Base-by-base conservation (phyloP, 2,113 vertebrate species). In the Alligator sinensis region DNA sequence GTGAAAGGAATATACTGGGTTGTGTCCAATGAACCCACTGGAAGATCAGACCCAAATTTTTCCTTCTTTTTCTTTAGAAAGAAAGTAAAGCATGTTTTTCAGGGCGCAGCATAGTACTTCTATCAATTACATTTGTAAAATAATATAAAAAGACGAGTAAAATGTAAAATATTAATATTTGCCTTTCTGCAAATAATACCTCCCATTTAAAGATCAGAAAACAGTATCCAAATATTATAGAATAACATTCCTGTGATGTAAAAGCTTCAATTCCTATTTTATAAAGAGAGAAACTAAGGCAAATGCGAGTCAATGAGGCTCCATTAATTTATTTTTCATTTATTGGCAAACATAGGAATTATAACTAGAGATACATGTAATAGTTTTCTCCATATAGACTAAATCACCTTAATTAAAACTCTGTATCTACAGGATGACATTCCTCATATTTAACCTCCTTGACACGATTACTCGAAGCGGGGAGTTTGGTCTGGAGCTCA, bases 211-310 rank as follows among this genome's bases (percentile, higher is more conserved):
- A 85, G n/a, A 64, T 30, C 75, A 74, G 38, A 68, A 72, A 91
- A 68, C 30, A 27, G 19, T 10, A 25, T 81, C 80, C 47, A 87
- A 74, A 76, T 34, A 75, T 16, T 88, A 87, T 86, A 60, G 9
- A 90, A 86, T 84, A 64, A 77, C 80, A 25, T 21, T 1, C 14
- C 14, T 79, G 14, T 64, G 68, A 89, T 90, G 64, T 59, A 86
- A 70, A 13, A 61, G 38, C 54, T 84, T 89, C 64, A n/a, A 68
- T 92, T 54, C 30, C 28, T 54, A 63, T 38, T 78, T 86, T 58
- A 28, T 58, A 78, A 11, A 58, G 59, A 60, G 24, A 87, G 89
- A 91, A 92, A 66, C 79, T 91, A 59, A 88, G 81, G 94, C 84
- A 82, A 10, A 19, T 34, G 38, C 9, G 62, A 6, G 21, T 25